phyloP scores from a whole-genome alignment of 2,888 invertebrate species.

The Pheosia gnoma region DNA sequence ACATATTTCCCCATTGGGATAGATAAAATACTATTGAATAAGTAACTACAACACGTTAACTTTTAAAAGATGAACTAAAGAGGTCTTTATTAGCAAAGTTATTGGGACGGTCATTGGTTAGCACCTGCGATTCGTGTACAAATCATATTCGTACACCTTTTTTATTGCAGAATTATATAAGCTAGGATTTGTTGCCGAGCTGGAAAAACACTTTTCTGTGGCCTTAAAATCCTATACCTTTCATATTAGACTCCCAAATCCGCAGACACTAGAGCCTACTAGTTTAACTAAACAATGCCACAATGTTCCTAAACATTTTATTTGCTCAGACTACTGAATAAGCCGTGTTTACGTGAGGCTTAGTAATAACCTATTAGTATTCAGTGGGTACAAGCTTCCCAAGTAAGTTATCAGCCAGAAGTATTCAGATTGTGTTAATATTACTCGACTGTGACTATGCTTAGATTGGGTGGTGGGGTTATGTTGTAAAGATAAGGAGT shows the following conservation, averaged over 20 bases:
- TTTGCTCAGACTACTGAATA: slow-evolving; percentile 10
- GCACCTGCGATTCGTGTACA: no score
- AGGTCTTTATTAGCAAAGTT: no score
- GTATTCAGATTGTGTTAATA: slow-evolving; percentile 23
- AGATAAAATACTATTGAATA: no score
- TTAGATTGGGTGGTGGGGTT: background rate
- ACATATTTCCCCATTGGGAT: no score
- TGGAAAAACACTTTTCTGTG: no score
- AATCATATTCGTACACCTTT: no score
- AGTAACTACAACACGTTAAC: no score
- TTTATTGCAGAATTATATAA: no score
- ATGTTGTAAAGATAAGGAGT: background rate
- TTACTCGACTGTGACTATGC: background rate
- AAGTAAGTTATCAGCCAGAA: slow-evolving; percentile 16
- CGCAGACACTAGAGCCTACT: background rate
- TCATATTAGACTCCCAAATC: background rate
- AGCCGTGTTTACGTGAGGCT: slow-evolving; percentile 18
- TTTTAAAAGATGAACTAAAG: no score
- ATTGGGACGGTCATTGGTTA: no score
- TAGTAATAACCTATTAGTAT: slow-evolving; percentile 30
- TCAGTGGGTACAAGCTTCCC: slow-evolving; percentile 16
- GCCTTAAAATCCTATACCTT: no score
- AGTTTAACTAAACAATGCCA: background rate
- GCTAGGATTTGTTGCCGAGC: no score
- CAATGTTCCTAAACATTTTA: slow-evolving; percentile 13